phyloP scores from a whole-genome alignment of 2,888 invertebrate genomes.

The Cryptocheilus praepositus region DNA sequence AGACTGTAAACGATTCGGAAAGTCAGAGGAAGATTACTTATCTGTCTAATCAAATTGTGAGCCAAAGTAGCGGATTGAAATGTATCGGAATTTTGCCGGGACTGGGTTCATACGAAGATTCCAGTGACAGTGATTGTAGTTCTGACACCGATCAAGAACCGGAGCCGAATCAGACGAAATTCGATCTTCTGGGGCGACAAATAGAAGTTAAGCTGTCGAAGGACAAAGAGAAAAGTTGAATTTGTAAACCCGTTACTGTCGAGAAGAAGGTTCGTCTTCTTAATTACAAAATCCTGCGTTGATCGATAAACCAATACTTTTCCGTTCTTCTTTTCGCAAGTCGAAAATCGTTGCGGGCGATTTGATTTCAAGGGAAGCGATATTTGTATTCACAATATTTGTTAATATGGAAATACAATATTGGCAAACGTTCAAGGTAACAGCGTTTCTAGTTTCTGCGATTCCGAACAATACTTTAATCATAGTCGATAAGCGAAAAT shows the following conservation, averaged over 20 bases:
- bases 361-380: too few relatives aligned
- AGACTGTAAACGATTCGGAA: constrained; percentile 28
- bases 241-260: neutral
- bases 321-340: too few relatives aligned
- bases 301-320: too few relatives aligned
- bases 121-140: constrained; percentile 81
- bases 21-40: constrained; percentile 15
- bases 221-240: constrained; percentile 59
- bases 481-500: too few relatives aligned
- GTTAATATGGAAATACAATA: too few relatives aligned
- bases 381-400: too few relatives aligned
- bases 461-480: too few relatives aligned
- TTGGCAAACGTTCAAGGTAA: too few relatives aligned
- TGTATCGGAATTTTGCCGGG: constrained; percentile 91
- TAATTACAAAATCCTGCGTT: too few relatives aligned
- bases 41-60: constrained; percentile 22
- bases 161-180: constrained; percentile 69
- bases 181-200: constrained; percentile 74
- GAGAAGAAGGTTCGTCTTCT: too few relatives aligned
- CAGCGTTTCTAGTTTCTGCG: too few relatives aligned
- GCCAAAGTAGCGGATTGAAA: constrained; percentile 72
- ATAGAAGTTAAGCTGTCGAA: constrained; percentile 52
- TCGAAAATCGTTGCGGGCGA: too few relatives aligned
- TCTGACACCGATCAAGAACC: constrained; percentile 83
- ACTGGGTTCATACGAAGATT: constrained; percentile 86